Evolutionary conservation across 2,113 vertebrate genomes (phyloP).

Genomic region (Cynocephalus volans): DNA sequence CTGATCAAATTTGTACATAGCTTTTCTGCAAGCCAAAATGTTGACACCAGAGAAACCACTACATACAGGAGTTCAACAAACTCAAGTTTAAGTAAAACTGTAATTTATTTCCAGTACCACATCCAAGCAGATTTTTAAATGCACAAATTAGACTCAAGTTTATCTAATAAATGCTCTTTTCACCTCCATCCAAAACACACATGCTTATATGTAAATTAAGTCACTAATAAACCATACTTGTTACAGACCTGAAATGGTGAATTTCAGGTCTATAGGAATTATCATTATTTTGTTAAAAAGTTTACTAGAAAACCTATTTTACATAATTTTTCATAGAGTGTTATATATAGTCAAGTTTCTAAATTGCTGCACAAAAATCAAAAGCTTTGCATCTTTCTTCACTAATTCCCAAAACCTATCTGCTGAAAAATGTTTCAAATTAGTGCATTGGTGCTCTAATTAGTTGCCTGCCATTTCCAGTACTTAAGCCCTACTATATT

Average conservation of each 20-base stretch:
- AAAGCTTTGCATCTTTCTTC: slow-evolving; percentile 56
- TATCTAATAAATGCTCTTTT: slow-evolving; percentile 5
- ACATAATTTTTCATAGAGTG: background rate
- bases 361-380: background rate
- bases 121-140: slow-evolving; percentile 44
- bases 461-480: slow-evolving; percentile 11
- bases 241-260: background rate
- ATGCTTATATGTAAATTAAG: slow-evolving; percentile 30
- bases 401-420: slow-evolving; percentile 6
- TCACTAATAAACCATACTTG: background rate
- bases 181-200: background rate
- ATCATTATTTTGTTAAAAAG: slow-evolving; percentile 11
- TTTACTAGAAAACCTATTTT: slow-evolving; percentile 5
- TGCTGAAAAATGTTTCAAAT: background rate
- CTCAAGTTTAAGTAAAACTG: slow-evolving; percentile 29
- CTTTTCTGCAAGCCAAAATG: slow-evolving; percentile 38
- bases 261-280: background rate
- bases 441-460: background rate
- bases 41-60: slow-evolving; percentile 28
- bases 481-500: background rate
- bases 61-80: background rate
- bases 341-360: slow-evolving; percentile 7
- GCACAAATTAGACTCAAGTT: slow-evolving; percentile 5
- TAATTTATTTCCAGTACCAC: slow-evolving; percentile 29
- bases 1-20: background rate